Percentiles rank a stretch among this genome's conserved stretches.
Evolutionary conservation across 2,797 vertebrate genomes (phyloP).

Genomic region (Morus bassanus): DNA sequence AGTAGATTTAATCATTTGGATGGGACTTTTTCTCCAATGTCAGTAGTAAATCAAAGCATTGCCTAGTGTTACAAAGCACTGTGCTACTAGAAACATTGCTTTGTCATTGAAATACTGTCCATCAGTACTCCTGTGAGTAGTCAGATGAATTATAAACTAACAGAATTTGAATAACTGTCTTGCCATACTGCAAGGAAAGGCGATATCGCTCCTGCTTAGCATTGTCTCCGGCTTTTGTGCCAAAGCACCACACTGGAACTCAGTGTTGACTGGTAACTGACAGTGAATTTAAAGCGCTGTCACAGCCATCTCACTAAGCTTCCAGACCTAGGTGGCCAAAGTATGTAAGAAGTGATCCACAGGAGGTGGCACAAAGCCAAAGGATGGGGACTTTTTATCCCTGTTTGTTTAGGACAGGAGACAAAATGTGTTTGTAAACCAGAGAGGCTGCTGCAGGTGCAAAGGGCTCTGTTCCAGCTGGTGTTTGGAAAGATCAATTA

Average conservation of each 20-base stretch:
- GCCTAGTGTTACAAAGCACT: background rate
- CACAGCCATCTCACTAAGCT: background rate
- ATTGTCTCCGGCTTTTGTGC: background rate
- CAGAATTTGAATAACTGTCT: conserved; percentile 24
- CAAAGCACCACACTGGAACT: background rate
- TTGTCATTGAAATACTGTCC: background rate
- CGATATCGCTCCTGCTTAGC: background rate
- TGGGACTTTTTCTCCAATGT: background rate
- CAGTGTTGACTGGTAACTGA: background rate
- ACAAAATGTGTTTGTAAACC: conserved; percentile 2
- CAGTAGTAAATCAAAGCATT: background rate
- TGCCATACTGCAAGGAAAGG: background rate
- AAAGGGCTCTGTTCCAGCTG: conserved; percentile 7
- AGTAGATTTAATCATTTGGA: background rate
- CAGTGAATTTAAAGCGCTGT: background rate
- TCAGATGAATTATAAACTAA: conserved; percentile 17
- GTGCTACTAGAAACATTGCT: background rate
- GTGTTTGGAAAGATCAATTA: conserved; percentile 35
- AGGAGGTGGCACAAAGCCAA: background rate
- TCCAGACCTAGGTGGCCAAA: background rate
- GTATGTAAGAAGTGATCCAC: background rate
- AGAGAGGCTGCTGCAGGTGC: conserved; percentile 23
- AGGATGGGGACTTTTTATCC: background rate
- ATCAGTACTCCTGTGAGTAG: background rate
- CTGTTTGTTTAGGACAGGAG: conserved; percentile 2